Percentiles rank a stretch among this genome's conserved stretches.
Evolutionary conservation across 2,888 invertebrate species (phyloP).

Genomic region (Dryadula phaetusa): DNA sequence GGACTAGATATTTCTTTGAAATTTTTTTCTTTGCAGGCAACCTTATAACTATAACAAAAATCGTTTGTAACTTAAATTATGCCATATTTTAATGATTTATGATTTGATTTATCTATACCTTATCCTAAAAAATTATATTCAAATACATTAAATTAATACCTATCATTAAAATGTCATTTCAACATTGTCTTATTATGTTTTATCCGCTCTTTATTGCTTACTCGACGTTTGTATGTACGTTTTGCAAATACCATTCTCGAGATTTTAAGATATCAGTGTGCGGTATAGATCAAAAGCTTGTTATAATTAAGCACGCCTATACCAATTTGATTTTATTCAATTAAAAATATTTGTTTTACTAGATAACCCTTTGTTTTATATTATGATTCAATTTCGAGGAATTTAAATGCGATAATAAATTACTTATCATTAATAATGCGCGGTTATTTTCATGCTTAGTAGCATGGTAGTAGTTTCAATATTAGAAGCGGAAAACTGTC

Average conservation of each 20-base stretch:
- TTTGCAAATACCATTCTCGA: neutral
- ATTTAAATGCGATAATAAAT: constrained; percentile 9
- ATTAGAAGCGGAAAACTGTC: neutral
- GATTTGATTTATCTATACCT: too few relatives aligned
- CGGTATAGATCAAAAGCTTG: neutral
- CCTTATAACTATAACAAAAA: too few relatives aligned
- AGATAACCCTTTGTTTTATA: constrained; percentile 13
- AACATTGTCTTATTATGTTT: neutral
- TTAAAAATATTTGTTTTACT: constrained; percentile 15
- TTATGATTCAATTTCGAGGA: constrained; percentile 10
- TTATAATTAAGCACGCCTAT: neutral
- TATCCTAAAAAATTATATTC: too few relatives aligned
- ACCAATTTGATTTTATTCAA: constrained; percentile 8
- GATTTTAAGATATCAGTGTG: neutral
- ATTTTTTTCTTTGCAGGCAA: too few relatives aligned
- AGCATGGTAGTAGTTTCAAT: neutral
- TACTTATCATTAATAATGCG: neutral
- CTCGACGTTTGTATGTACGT: neutral
- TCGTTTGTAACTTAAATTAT: too few relatives aligned
- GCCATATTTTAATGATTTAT: too few relatives aligned
- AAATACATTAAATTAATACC: neutral
- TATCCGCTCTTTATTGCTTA: neutral
- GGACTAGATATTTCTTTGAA: too few relatives aligned
- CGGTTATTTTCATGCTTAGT: neutral
- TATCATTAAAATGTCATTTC: neutral